Percentiles rank a stretch among this genome's conserved stretches.
Evolutionary conservation across 2,888 invertebrate species (phyloP).

Genomic region (Tineola bisselliella): DNA sequence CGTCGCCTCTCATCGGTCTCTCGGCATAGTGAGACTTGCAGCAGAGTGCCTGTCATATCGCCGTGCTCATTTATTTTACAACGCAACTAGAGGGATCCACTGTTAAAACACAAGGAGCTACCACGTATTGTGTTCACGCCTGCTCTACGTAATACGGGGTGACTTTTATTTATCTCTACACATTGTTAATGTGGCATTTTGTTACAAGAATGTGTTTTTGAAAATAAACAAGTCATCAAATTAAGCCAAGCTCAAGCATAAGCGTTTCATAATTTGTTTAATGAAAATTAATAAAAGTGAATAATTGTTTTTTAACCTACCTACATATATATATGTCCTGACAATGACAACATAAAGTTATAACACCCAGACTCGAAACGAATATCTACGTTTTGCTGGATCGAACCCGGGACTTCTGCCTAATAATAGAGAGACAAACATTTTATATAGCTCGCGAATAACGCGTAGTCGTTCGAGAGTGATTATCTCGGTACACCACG

Average conservation of each 20-base stretch:
- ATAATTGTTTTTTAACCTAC: too few relatives aligned
- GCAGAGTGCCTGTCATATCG: neutral
- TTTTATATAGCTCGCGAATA: too few relatives aligned
- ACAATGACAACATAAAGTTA: too few relatives aligned
- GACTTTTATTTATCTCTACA: neutral
- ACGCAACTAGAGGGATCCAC: neutral
- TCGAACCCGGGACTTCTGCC: too few relatives aligned
- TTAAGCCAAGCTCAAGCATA: neutral
- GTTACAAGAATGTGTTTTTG: neutral
- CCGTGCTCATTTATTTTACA: neutral
- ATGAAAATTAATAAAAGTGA: too few relatives aligned
- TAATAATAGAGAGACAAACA: too few relatives aligned
- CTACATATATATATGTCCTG: too few relatives aligned
- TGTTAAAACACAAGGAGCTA: slow-evolving; percentile 2
- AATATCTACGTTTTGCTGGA: too few relatives aligned
- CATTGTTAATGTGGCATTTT: neutral
- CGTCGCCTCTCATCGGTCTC: neutral
- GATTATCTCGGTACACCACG: too few relatives aligned
- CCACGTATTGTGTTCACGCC: neutral
- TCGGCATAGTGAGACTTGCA: neutral
- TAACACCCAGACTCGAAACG: too few relatives aligned
- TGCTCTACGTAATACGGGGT: neutral
- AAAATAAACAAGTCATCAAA: neutral
- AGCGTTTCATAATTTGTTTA: neutral
- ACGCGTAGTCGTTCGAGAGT: too few relatives aligned